Evolutionary conservation across 2,113 vertebrate species (phyloP), one percentile per base, ranked within the genome.

Genomic region (Xenus cinereus): DNA sequence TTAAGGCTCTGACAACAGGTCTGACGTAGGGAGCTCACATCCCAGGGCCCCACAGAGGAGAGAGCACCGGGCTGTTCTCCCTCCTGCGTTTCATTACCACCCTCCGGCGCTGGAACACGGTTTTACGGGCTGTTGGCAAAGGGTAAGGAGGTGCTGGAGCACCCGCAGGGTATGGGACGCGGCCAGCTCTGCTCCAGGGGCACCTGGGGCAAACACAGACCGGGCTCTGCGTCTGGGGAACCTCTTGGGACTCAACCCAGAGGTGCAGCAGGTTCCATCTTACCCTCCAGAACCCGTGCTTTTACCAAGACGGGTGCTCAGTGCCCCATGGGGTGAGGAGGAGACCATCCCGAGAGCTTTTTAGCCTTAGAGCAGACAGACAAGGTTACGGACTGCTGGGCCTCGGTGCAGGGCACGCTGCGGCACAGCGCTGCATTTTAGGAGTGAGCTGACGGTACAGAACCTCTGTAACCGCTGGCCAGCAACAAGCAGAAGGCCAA

Each of bases 51-150:
- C 45, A 0, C 16, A 0, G 2, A 5, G 59, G 27, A 53, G 11
- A 30, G 33, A 26, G 7, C 60, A 10, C 45, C 1, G 12, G 6
- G 27, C 23, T 8, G 8, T 19, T 16, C 62, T 60, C 48, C 56
- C 32, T 50, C 46, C 39, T 46, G 35, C 26, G 11, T 21, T 22
- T 35, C n/a, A 2, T 22, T 6, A 19, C 69, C 76, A 32, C 19
- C 1, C 1, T 19, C 63, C 16, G 59, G 39, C 0, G 1, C 53
- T 19, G 41, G 59, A 37, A 46, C 28, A 1, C 0, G 19, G 9
- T 11, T 71, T 53, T 28, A 28, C 4, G 9, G 48, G 33, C 19
- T 19, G 39, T 3, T 66, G n/a, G 73, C 45, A 66, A 22, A 53
- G 37, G 33, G 43, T 7, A 76, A 37, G 8, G 35, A 15, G 7